Evolutionary conservation across 1,140 invertebrate species (phyloP), one percentile per base, ranked within the genome.

Genomic region (Neuroterus valhalla): DNA sequence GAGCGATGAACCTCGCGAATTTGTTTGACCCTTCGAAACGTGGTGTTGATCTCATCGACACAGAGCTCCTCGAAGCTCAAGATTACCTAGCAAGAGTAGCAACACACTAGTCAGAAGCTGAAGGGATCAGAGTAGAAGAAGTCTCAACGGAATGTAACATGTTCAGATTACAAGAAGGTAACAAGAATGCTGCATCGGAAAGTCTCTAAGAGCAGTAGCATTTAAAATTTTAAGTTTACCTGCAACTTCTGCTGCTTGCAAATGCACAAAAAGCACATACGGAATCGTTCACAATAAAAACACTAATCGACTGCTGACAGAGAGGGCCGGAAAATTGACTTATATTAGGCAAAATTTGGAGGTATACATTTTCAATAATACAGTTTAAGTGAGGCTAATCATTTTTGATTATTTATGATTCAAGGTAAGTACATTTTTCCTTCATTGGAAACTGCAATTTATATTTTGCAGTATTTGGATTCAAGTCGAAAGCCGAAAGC

Each of bases 141-240:
- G 50, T 52, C 17, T 10, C 21, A 1, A 23, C 50, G 1, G 50
- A 52, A 6, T 21, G 0, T 10, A 21, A 52, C 3, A 52, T 52
- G 17, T 52, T 52, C 17, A 2, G 50, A 52, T 21, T 52, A 21
- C 19, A 23, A 23, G 4, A 52, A 23, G 50, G 50, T 52, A 19
- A 19, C 21, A 52, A 52, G 11, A 17, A 2, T 52, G 50, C 8
- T 52, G 19, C 21, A 3, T 52, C 2, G 50, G 50, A 21, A 52
- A 52, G 21, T 52, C 50, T 3, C 17, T 52, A 0, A 0, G 50
- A 10, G 6, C 19, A 52, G 11, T 52, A 21, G 50, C 50, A 11
- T 52, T 52, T 21, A 52, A 52, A 52, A 2, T 52, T 52, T 52
- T 52, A 19, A 50, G 48, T 21, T 50, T 50, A 19, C 48, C 17